Conservation (phyloP, 92 coral and sea anemone species). For the Montipora capitata region DNA sequence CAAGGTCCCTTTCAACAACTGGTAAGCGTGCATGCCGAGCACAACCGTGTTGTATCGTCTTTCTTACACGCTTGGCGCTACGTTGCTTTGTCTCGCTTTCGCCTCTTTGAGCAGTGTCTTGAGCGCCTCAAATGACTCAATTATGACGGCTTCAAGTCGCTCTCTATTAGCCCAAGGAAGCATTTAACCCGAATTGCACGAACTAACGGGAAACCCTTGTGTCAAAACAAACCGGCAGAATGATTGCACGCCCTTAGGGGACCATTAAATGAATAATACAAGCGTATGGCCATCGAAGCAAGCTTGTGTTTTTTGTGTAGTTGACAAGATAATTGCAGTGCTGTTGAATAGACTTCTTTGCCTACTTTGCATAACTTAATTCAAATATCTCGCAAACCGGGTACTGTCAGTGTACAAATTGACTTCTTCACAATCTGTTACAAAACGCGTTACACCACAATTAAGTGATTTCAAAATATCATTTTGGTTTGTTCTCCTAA, state of each 20-base stretch:
- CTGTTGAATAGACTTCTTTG: constrained; percentile 46
- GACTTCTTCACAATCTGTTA: constrained; percentile 8
- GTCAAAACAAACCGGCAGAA: constrained; percentile 31
- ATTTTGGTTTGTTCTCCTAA: background rate
- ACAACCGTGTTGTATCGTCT: background rate
- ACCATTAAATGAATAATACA: constrained; percentile 42
- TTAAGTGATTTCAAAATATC: background rate
- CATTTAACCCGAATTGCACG: constrained; percentile 38
- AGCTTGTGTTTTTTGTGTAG: constrained; percentile 49
- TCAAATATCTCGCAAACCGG: constrained; percentile 32
- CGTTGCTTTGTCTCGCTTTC: constrained; percentile 28
- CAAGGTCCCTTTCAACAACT: constrained; percentile 98
- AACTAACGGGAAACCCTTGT: constrained; percentile 22
- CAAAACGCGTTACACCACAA: background rate
- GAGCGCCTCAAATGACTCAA: constrained; percentile 46
- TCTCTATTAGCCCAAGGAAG: constrained; percentile 46
- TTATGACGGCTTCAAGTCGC: constrained; percentile 38
- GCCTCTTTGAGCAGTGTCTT: background rate
- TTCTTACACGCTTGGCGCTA: background rate
- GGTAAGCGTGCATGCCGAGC: constrained; percentile 77
- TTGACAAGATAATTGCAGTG: constrained; percentile 44
- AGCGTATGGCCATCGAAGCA: constrained; percentile 42
- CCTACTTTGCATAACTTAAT: constrained; percentile 53
- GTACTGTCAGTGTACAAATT: constrained; percentile 11
- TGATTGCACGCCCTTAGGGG: constrained; percentile 44